Conservation (phyloP, 92 coral and sea anemone species). For the Nematostella vectensis region DNA sequence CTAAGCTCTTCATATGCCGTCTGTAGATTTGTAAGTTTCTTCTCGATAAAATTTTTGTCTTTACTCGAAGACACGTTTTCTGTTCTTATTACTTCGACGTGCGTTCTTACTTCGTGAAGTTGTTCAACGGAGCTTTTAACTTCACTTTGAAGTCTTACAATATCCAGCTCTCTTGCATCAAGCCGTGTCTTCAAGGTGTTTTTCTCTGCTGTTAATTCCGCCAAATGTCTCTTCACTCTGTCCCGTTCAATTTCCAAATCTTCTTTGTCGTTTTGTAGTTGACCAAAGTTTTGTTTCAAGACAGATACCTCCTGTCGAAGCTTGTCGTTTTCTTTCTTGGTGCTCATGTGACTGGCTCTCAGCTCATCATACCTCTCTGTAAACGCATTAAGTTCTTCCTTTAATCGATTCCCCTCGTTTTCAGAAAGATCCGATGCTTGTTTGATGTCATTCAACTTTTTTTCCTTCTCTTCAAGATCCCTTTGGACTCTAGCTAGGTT, state of each 20-base stretch:
- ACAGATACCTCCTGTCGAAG: conserved; percentile 40
- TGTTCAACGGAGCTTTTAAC: conserved; percentile 34
- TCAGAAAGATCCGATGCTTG: conserved; percentile 17
- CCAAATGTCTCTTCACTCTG: conserved; percentile 31
- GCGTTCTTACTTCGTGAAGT: conserved; percentile 36
- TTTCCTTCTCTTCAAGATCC: conserved; percentile 48
- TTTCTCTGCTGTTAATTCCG: no score
- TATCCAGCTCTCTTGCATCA: conserved; percentile 55
- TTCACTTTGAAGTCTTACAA: conserved; percentile 45
- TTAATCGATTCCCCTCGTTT: conserved; percentile 52
- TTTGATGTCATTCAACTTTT: conserved; percentile 22
- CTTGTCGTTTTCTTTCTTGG: conserved; percentile 44
- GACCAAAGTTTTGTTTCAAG: conserved; percentile 25
- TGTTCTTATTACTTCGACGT: conserved; percentile 24
- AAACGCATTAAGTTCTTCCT: conserved; percentile 28
- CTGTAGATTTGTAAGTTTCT: conserved; percentile 41
- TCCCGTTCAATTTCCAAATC: conserved; percentile 35
- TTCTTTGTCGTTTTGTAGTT: conserved; percentile 45
- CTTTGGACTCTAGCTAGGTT: conserved; percentile 35
- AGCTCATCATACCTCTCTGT: conserved; percentile 27
- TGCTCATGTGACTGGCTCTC: conserved; percentile 27
- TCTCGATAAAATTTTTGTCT: conserved; percentile 26
- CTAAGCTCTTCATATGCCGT: conserved; percentile 37
- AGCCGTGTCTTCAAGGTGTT: conserved; percentile 45
- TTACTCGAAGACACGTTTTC: conserved; percentile 48